phyloP scores from a whole-genome alignment of 2,113 vertebrate genomes.

The Paratilapia polleni region DNA sequence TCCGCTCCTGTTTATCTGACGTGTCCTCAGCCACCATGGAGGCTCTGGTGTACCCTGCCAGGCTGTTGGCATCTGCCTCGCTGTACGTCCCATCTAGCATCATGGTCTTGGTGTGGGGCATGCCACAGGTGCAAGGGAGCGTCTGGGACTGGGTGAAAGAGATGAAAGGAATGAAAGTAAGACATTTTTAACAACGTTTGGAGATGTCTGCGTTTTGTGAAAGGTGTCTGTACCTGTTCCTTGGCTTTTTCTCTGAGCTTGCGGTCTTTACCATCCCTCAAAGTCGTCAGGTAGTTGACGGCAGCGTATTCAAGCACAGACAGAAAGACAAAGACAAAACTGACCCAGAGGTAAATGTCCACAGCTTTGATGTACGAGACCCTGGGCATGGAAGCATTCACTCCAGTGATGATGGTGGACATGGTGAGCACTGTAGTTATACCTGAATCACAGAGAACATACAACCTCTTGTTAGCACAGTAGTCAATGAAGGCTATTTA shows the following conservation, averaged over 20 bases:
- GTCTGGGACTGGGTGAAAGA: conserved; percentile 71
- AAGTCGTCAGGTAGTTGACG: conserved; percentile 93
- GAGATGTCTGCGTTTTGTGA: not conserved
- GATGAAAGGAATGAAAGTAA: not conserved
- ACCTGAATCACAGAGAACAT: conserved; percentile 71
- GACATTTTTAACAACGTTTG: not conserved
- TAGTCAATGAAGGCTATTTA: not conserved
- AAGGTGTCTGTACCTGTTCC: conserved; percentile 60
- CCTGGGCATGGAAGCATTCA: conserved; percentile 84
- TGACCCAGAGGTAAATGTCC: conserved; percentile 84
- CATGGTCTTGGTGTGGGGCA: conserved; percentile 87
- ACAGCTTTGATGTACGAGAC: conserved; percentile 85
- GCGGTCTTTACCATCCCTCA: conserved; percentile 88
- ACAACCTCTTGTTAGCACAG: not conserved
- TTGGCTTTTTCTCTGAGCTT: conserved; percentile 86
- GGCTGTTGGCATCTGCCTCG: conserved; percentile 89
- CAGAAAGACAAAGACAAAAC: conserved; percentile 84
- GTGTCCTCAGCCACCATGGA: conserved; percentile 83
- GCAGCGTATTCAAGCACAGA: conserved; percentile 85
- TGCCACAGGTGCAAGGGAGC: conserved; percentile 86
- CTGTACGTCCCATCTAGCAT: conserved; percentile 89
- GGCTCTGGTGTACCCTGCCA: conserved; percentile 87
- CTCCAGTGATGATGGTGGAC: conserved; percentile 90
- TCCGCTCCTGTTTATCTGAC: conserved; percentile 87
- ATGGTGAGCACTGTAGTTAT: conserved; percentile 95